Base-by-base conservation (phyloP, 2,888 invertebrate genomes). In the Nomada ruficornis region DNA sequence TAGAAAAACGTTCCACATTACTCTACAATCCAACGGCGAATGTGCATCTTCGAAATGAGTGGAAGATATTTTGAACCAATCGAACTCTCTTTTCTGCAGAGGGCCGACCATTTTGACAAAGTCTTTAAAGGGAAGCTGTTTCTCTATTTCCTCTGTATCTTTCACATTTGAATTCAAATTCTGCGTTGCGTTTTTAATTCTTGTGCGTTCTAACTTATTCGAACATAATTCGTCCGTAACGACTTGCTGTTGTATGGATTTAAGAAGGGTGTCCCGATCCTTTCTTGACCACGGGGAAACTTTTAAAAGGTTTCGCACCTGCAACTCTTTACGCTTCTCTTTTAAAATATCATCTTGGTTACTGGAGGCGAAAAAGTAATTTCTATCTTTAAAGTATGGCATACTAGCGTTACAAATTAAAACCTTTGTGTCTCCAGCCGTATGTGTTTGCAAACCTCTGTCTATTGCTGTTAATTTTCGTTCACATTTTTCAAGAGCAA, bases 1-100 rank as follows among this genome's bases (percentile, higher is more conserved):
- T 64, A 97, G 91, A 89, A 96, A 96, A 29, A 96, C 94, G 78
- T 95, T 95, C 97, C 97, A 97, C 91, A 97, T 95, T 0, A 96
- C 95, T 87, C 95, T 94, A 90, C 97, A 97, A 90, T 96, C 96
- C 13, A 94, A 94, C 0, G 95, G 93, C 0, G 95, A 94, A 89
- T 97, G 97, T n/a, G 95, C 95, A 52, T 94, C 92, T 81, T 95
- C 94, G 7, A 95, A 91, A 82, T 94, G 92, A 36, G 91, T 90
- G 9, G 92, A 93, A 0, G 96, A 93, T 69, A 96, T 94, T 73
- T 94, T 93, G 42, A 95, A 92, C 96, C 96, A 96, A 86, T 96
- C 95, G 90, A 96, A 95, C 77, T 95, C 91, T 42, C 78, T 89
- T 1, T 71, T 20, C 3, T 90, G 90, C 2, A 91, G 42, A 0